phyloP scores from a whole-genome alignment of 2,888 invertebrate species.

The Lochmaea capreae region DNA sequence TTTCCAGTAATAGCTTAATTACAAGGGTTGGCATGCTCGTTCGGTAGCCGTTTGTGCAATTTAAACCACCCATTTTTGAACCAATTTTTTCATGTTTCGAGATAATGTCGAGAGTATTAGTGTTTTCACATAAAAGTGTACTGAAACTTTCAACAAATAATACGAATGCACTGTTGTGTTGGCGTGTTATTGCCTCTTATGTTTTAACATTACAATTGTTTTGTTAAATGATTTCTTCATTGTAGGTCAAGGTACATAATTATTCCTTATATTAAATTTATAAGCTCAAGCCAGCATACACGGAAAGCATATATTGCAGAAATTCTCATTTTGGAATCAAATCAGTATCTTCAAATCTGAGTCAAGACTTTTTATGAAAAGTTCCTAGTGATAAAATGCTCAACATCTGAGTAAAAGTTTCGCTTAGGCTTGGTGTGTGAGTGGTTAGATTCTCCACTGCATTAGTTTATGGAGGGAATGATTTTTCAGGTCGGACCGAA shows the following conservation, averaged over 20 bases:
- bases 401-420: no score
- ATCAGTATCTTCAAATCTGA: no score
- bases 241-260: neutral
- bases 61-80: neutral
- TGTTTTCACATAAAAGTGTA: neutral
- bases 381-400: no score
- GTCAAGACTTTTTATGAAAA: no score
- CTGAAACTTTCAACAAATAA: neutral
- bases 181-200: conserved; percentile 1
- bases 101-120: neutral
- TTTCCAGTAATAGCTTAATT: conserved; percentile 7
- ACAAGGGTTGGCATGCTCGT: neutral
- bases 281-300: neutral
- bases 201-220: neutral
- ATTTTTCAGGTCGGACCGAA: no score
- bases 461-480: no score
- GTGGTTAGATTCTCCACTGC: no score
- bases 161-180: neutral
- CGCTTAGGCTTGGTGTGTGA: no score
- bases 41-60: neutral
- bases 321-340: neutral
- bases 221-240: neutral
- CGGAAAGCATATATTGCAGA: neutral
- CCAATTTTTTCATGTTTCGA: no score
- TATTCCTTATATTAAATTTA: neutral